Evolutionary conservation across 2,888 invertebrate genomes (phyloP).

Genomic region (Cryptus armator): DNA sequence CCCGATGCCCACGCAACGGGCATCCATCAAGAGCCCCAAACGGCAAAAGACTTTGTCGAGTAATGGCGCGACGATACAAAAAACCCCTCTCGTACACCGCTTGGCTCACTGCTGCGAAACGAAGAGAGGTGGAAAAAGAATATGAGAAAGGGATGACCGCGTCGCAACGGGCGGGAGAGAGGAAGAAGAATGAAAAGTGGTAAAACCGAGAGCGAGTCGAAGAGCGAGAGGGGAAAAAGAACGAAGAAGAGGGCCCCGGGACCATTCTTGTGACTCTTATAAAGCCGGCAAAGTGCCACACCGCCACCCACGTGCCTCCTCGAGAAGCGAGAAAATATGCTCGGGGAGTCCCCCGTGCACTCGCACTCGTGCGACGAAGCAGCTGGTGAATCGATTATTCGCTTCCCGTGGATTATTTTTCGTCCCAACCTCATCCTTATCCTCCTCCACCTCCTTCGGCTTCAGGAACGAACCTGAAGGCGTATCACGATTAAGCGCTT

Average conservation of each 20-base stretch:
- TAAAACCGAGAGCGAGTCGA: slow-evolving; percentile 65
- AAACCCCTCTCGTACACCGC: slow-evolving; percentile 64
- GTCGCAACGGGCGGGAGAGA: slow-evolving; percentile 25
- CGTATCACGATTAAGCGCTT: slow-evolving; percentile 65
- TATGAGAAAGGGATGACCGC: slow-evolving; percentile 45
- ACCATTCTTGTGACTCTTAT: slow-evolving; percentile 81
- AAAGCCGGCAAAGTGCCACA: slow-evolving; percentile 82
- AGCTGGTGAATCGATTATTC: slow-evolving; percentile 78
- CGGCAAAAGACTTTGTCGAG: slow-evolving; percentile 82
- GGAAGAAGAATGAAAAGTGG: slow-evolving; percentile 68
- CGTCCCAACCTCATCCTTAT: slow-evolving; percentile 29
- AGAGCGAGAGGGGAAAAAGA: slow-evolving; percentile 64
- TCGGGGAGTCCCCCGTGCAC: slow-evolving; percentile 68
- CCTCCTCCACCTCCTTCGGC: background rate
- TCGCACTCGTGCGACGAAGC: slow-evolving; percentile 64
- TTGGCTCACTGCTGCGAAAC: slow-evolving; percentile 36
- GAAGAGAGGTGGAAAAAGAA: slow-evolving; percentile 16
- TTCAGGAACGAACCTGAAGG: slow-evolving; percentile 43
- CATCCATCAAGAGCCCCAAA: slow-evolving; percentile 82
- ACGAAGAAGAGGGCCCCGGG: slow-evolving; percentile 69
- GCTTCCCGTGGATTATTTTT: slow-evolving; percentile 63
- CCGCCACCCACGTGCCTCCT: slow-evolving; percentile 83
- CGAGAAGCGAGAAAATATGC: slow-evolving; percentile 78
- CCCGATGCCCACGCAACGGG: slow-evolving; percentile 80
- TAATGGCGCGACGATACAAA: slow-evolving; percentile 81